Percentiles rank a stretch among this genome's conserved stretches.
These are phyloP conservation scores for Anomalospiza imberbis DNA, from an alignment of 2,797 vertebrate species.

Conservation along the genomic window DNA sequence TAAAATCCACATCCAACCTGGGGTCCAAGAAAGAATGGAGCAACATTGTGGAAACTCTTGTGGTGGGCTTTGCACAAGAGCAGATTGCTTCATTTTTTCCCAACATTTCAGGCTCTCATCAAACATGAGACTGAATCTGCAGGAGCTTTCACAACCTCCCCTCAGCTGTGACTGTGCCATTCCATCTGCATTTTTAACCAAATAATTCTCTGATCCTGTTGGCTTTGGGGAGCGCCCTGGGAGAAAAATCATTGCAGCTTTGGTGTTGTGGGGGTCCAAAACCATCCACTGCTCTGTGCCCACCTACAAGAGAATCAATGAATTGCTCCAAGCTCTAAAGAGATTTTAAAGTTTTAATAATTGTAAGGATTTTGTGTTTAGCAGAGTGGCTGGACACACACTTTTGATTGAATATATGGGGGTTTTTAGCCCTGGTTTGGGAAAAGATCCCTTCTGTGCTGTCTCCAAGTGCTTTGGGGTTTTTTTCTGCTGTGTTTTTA, in stretches of 20 bases:
- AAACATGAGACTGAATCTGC: background rate
- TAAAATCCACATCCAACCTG: background rate
- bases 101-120: background rate
- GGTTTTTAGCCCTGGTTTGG: background rate
- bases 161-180: background rate
- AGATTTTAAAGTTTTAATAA: background rate
- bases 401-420: fast-evolving
- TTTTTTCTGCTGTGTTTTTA: background rate
- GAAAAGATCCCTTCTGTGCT: fast-evolving
- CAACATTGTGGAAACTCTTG: background rate
- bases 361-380: background rate
- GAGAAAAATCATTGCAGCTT: background rate
- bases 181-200: background rate
- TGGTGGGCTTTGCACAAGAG: constrained; percentile 33
- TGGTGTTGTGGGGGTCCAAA: background rate
- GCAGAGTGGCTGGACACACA: fast-evolving
- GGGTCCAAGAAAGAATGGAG: background rate
- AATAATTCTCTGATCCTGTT: background rate
- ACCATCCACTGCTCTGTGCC: background rate
- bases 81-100: constrained; percentile 24
- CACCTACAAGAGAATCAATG: background rate
- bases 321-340: background rate
- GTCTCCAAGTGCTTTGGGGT: background rate
- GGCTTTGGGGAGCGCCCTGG: background rate
- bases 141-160: constrained; percentile 1